Conservation (phyloP, 2,797 vertebrate species). For the Labeo calbasu region DNA sequence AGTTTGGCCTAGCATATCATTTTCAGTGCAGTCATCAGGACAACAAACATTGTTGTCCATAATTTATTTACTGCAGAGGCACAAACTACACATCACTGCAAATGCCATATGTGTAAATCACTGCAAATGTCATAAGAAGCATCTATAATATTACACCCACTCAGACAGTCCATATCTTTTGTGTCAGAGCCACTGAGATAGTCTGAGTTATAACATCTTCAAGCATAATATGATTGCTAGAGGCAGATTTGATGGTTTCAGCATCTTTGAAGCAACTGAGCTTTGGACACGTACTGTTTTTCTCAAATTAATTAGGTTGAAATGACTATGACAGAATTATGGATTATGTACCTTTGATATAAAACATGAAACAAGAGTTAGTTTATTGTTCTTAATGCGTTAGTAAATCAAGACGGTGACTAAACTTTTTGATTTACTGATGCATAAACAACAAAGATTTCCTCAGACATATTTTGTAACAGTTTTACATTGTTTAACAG, state of each 20-base stretch:
- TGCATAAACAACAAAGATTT: background rate
- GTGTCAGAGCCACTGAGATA: background rate
- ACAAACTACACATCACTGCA: slow-evolving; percentile 13
- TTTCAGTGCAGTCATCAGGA: slow-evolving; percentile 6
- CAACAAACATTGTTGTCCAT: slow-evolving; percentile 5
- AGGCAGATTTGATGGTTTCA: background rate
- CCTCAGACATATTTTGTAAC: background rate
- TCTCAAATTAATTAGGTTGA: too few relatives aligned
- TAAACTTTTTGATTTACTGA: background rate
- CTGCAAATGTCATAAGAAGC: background rate
- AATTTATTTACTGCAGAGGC: slow-evolving; percentile 37
- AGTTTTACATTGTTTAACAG: background rate
- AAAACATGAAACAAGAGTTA: too few relatives aligned
- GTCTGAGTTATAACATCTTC: background rate
- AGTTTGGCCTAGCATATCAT: background rate
- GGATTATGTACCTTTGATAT: too few relatives aligned
- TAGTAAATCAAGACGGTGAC: background rate
- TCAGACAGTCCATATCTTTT: slow-evolving; percentile 28
- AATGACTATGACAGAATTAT: too few relatives aligned
- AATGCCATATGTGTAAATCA: slow-evolving; percentile 20
- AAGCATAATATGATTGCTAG: background rate
- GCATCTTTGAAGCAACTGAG: background rate
- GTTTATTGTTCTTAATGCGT: too few relatives aligned
- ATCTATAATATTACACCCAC: slow-evolving; percentile 19
- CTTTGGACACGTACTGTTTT: background rate